Conservation (phyloP, 2,888 invertebrate species). For the Meiosimyza platycephala region DNA sequence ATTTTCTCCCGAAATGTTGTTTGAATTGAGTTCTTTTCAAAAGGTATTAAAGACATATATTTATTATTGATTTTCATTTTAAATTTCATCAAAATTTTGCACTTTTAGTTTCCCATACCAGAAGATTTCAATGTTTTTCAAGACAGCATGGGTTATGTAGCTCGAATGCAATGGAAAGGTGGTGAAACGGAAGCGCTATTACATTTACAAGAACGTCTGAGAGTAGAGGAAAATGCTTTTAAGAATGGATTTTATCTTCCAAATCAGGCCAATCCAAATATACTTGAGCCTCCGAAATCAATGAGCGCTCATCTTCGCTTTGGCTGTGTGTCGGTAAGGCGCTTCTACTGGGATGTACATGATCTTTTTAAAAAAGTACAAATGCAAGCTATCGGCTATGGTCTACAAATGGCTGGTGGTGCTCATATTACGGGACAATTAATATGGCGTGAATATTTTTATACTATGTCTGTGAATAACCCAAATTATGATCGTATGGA, state of each 20-base stretch:
- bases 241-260: slow-evolving; percentile 73
- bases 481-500: slow-evolving; percentile 76
- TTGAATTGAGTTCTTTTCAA: slow-evolving; percentile 69
- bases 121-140: slow-evolving; percentile 71
- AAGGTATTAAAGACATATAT: slow-evolving; percentile 60
- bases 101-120: slow-evolving; percentile 69
- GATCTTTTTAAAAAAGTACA: slow-evolving; percentile 73
- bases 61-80: background rate
- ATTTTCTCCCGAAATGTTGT: slow-evolving; percentile 67
- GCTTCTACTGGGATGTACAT: slow-evolving; percentile 78
- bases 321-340: slow-evolving; percentile 78
- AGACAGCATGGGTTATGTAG: slow-evolving; percentile 63
- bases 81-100: background rate
- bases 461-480: slow-evolving; percentile 82
- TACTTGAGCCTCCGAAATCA: slow-evolving; percentile 76
- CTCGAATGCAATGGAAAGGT: slow-evolving; percentile 72
- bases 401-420: slow-evolving; percentile 55
- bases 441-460: slow-evolving; percentile 83
- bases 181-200: slow-evolving; percentile 75
- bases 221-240: slow-evolving; percentile 70
- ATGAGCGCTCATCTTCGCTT: slow-evolving; percentile 78
- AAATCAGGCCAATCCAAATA: slow-evolving; percentile 76
- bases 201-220: slow-evolving; percentile 71
- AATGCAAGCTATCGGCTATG: slow-evolving; percentile 60
- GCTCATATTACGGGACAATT: slow-evolving; percentile 72